Conservation (phyloP, 2,797 vertebrate genomes). For the Yasuhikotakia modesta region DNA sequence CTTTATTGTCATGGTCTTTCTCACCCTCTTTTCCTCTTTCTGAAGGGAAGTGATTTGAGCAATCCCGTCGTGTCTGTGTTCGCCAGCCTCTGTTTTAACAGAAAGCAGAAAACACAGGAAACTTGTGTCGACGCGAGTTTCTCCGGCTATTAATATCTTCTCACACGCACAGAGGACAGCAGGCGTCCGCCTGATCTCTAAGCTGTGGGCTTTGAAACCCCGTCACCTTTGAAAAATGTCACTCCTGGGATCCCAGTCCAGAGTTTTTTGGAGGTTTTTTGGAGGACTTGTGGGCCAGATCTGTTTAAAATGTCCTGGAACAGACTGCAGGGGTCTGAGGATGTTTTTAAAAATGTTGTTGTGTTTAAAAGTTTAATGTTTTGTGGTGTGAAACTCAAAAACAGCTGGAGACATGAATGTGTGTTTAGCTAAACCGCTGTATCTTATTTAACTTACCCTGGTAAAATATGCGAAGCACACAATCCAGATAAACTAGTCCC, state of each 20-base stretch:
- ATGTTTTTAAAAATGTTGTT: not conserved
- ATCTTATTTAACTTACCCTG: not conserved
- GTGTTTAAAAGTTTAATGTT: not conserved
- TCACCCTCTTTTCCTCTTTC: slow-evolving; percentile 44
- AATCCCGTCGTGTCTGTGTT: slow-evolving; percentile 19
- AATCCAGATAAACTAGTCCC: not conserved
- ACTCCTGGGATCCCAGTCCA: not conserved
- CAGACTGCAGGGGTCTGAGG: not conserved
- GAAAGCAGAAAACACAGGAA: slow-evolving; percentile 26
- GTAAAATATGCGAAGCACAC: not conserved
- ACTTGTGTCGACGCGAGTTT: slow-evolving; percentile 65
- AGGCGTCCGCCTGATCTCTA: slow-evolving; percentile 21
- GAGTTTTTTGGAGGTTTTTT: slow-evolving; percentile 2
- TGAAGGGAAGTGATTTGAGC: slow-evolving; percentile 28
- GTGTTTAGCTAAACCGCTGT: not conserved
- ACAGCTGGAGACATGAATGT: not conserved
- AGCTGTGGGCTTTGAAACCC: not conserved
- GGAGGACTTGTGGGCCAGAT: not conserved
- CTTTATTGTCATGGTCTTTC: slow-evolving; percentile 17
- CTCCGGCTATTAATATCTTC: slow-evolving; percentile 77
- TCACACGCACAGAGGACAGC: slow-evolving; percentile 59
- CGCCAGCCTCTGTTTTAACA: not conserved
- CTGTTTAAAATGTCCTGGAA: not conserved
- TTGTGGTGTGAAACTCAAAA: not conserved
- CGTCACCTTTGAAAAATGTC: slow-evolving; percentile 7